Conservation (phyloP, 2,888 invertebrate species). For the Cryptus armator region DNA sequence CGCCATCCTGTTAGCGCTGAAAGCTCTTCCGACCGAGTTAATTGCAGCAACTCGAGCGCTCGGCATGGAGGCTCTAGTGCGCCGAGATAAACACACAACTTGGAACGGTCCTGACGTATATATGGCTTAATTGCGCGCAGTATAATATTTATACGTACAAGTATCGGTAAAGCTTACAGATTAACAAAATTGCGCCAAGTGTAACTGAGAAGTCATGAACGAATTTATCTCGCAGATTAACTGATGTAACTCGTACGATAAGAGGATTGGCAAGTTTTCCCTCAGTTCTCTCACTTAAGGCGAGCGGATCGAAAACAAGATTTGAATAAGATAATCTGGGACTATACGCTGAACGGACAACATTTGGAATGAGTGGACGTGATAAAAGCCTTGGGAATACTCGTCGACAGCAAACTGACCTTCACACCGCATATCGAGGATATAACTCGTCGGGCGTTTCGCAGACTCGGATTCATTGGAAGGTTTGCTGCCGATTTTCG, state of each 20-base stretch:
- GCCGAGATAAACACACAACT: neutral
- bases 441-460: too few relatives aligned
- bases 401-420: too few relatives aligned
- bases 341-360: too few relatives aligned
- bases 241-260: neutral
- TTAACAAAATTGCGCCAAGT: neutral
- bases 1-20: conserved; percentile 39
- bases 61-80: conserved; percentile 2
- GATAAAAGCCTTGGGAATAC: too few relatives aligned
- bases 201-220: neutral
- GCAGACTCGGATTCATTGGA: too few relatives aligned
- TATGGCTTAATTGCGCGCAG: conserved; percentile 17
- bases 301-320: neutral
- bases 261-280: neutral
- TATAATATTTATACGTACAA: neutral
- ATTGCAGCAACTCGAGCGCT: conserved; percentile 44
- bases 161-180: neutral
- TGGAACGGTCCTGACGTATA: neutral
- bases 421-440: too few relatives aligned
- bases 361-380: too few relatives aligned
- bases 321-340: too few relatives aligned
- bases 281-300: neutral
- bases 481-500: too few relatives aligned
- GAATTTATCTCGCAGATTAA: neutral
- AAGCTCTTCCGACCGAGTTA: conserved; percentile 50